Base-by-base conservation (phyloP, 1,140 invertebrate species). In the Hyphantria cunea region DNA sequence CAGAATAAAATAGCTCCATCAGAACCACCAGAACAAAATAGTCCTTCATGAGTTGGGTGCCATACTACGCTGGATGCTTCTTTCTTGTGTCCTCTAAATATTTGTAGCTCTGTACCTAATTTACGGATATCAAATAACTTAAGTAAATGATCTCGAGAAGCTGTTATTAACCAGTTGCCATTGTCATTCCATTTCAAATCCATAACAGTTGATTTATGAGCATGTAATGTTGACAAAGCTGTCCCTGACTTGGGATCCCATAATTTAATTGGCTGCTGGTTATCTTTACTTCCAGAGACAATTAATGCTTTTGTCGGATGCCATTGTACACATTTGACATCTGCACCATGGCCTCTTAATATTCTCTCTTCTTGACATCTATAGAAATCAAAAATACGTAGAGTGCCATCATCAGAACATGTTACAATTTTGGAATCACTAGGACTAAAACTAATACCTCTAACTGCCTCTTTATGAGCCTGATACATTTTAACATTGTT, bases 401-500 rank as follows among this genome's bases (percentile, higher is more conserved):
- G 94, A 13, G 99, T 99, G 64, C 98, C 98, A 92, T 99, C 99
- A 91, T 99, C 99, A 49, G 98, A 99, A 92, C 98, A 99, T 15
- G 98, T 98, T 8, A 97, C 98, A 93, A 99, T 98, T 93, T 99
- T 99, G 80, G 95, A 95, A 93, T 99, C 99, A 84, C 97, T 97
- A 52, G 99, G 98, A 92, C 98, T 98, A 94, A 99, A 99, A 94
- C 98, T 99, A 93, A 99, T 96, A 92, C 98, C 98, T 89, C 99
- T 94, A 77, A 99, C 96, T 65, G 99, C 96, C 93, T 99, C 99
- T 94, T 99, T 99, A 92, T 99, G 99, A 33, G 98, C 99, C 92
- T 99, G 98, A 93, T 98, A 99, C 98, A 99, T 99, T 94, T 99
- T 99, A 13, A 99, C 99, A 92, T 99, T 99, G 92, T 99, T 99